Conservation (phyloP, 1,140 invertebrate genomes). For the Cotesia vestalis region DNA sequence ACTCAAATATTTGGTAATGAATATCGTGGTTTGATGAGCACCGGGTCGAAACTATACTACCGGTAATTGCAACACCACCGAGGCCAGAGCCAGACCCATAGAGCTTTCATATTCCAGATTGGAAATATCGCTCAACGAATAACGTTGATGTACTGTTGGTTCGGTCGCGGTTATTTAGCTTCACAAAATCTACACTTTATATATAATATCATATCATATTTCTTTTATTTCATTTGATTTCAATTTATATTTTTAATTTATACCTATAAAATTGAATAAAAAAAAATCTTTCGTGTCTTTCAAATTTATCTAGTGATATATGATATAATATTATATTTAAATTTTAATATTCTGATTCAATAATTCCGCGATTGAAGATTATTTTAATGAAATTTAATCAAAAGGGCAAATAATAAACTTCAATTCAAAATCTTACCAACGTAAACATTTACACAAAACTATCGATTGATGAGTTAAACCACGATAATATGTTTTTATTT, state of each 20-base stretch:
- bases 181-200: background rate
- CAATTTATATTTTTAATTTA: conserved; percentile 5
- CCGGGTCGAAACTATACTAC: conserved; percentile 24
- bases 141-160: conserved; percentile 31
- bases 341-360: conserved; percentile 2
- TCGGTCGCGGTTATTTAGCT: conserved; percentile 1
- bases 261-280: no score
- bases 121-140: conserved; percentile 55
- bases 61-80: conserved; percentile 38
- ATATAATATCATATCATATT: background rate
- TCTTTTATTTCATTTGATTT: background rate
- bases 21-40: conserved; percentile 45
- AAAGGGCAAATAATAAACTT: background rate
- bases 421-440: no score
- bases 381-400: background rate
- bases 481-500: background rate
- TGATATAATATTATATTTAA: background rate
- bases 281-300: no score
- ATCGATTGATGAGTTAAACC: no score
- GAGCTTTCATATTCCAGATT: conserved; percentile 58
- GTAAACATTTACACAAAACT: no score
- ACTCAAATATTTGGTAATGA: conserved; percentile 59
- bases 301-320: background rate
- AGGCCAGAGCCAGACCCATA: conserved; percentile 33
- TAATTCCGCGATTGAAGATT: conserved; percentile 6